Conservation (phyloP, 2,113 vertebrate genomes). For the Chloropsis cyanopogon region DNA sequence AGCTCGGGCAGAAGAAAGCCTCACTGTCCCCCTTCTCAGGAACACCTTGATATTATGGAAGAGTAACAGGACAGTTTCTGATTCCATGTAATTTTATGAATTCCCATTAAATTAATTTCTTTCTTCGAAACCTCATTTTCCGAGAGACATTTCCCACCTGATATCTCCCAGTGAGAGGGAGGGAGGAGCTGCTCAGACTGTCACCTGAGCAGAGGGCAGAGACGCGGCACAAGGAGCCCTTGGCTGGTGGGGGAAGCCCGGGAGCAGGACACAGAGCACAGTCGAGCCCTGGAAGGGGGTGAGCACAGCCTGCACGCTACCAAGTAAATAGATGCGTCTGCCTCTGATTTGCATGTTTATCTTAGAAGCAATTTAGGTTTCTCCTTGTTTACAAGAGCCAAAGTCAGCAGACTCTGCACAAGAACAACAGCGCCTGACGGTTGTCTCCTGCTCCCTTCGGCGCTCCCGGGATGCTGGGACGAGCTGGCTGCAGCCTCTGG, state of each 20-base stretch:
- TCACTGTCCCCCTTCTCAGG: background rate
- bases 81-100: background rate
- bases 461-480: background rate
- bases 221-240: background rate
- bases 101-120: background rate
- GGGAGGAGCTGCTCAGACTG: background rate
- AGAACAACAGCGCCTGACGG: constrained; percentile 30
- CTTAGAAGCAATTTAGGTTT: constrained; percentile 72
- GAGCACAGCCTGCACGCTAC: background rate
- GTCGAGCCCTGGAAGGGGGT: background rate
- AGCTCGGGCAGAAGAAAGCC: too few species aligned
- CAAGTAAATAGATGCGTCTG: constrained; percentile 53
- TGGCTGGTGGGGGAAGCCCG: background rate
- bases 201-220: background rate
- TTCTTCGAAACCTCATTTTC: background rate
- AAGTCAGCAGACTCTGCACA: constrained; percentile 65
- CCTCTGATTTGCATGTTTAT: constrained; percentile 70
- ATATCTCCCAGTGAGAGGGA: accelerated
- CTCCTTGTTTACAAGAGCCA: constrained; percentile 67
- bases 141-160: background rate
- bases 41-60: background rate
- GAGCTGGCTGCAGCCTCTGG: background rate
- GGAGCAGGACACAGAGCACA: background rate
- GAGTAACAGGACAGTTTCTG: background rate
- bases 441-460: constrained; percentile 36